Conservation (phyloP, 2,797 vertebrate species). For the Pseudocheirus occidentalis region DNA sequence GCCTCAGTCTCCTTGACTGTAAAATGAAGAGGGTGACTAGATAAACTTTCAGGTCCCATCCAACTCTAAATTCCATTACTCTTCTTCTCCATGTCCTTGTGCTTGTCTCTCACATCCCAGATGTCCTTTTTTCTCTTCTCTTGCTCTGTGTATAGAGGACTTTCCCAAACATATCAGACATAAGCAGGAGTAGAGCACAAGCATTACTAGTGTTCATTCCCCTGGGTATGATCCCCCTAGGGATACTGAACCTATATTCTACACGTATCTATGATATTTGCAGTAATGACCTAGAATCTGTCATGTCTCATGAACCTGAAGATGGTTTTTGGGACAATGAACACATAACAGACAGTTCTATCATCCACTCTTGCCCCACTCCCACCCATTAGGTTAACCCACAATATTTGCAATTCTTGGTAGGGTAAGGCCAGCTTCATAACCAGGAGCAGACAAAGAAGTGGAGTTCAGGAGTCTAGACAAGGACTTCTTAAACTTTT, state of each 20-base stretch:
- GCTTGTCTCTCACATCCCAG: neutral
- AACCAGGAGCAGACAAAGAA: neutral
- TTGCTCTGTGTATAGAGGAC: neutral
- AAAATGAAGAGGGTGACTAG: neutral
- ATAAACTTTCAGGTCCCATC: neutral
- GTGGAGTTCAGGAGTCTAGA: neutral
- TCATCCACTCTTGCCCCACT: neutral
- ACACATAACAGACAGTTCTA: neutral
- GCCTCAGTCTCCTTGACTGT: neutral
- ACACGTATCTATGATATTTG: neutral
- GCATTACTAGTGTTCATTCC: neutral
- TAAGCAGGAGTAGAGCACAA: neutral
- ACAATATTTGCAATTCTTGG: neutral
- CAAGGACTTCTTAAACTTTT: too few relatives aligned
- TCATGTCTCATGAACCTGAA: neutral
- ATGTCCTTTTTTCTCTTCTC: neutral
- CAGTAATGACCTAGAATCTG: neutral
- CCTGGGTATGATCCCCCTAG: neutral
- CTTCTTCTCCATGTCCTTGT: neutral
- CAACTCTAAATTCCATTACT: neutral
- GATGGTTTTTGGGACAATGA: neutral
- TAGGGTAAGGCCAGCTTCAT: neutral
- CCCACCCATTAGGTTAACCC: neutral
- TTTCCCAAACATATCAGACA: neutral
- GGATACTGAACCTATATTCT: neutral